Evolutionary conservation across 2,797 vertebrate species (phyloP), one percentile per base, ranked within the genome.

Genomic region (Hydrolagus colliei): DNA sequence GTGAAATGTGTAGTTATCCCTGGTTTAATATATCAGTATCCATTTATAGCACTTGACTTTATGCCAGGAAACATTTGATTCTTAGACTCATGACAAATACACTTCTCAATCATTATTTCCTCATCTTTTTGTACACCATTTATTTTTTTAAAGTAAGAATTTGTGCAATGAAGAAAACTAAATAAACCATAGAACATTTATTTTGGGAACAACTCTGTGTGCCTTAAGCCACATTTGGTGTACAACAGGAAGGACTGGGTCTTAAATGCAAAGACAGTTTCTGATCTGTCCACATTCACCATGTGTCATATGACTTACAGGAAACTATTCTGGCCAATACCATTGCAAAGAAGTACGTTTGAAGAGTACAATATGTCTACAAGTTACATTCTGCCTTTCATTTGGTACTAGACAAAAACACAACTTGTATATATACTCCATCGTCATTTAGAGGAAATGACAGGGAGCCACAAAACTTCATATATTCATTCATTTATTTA

Each of bases 271-370:
- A 80, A 65, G 22, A 62, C 61, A 27, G 13, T 65, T 27, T 32
- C 35, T 82, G 79, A 65, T 82, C 62, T 82, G 68, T 88, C 85
- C 85, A 84, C 87, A 88, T 85, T 86, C 61, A 87, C 86, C 87
- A 89, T 90, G 89, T 89, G 88, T 86, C 86, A 91, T 72, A 87
- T 89, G 86, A 86, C 87, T 90, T 87, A 86, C 87, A 87, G 90
- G 86, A 88, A 86, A 89, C 87, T 72, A 87, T 80, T 89, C 88
- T 92, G 89, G 85, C 85, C 88, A 87, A 72, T 72, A 59, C 89
- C 90, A 90, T 87, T 87, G 88, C 22, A 87, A 88, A 87, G 59
- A 22, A 77, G 27, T 61, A 85, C 87, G 87, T 88, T 88, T 86
- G 86, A 88, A 85, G 78, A 77, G 32, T 32, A 68, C 85, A 63